These are phyloP conservation scores for Brachypterus glaber DNA, from an alignment of 2,888 invertebrate genomes.

Conservation along the genomic window DNA sequence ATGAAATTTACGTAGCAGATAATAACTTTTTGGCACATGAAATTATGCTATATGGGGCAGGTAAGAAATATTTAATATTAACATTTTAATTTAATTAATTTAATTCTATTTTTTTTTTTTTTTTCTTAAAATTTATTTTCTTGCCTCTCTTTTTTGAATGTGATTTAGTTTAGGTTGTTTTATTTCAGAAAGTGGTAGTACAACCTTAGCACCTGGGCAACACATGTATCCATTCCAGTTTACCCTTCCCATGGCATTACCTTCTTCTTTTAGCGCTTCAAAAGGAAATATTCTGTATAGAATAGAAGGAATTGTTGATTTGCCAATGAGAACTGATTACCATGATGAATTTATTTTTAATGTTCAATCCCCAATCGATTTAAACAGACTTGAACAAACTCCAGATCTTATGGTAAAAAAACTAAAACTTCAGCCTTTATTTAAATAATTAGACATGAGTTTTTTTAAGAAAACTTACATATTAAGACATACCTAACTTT, in stretches of 20 bases:
- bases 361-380: conserved; percentile 28
- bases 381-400: conserved; percentile 20
- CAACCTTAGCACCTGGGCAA: conserved; percentile 25
- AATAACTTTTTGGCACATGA: conserved; percentile 26
- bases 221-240: conserved; percentile 31
- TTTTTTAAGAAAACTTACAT: too few relatives aligned
- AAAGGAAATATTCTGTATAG: conserved; percentile 28
- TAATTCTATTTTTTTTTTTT: not conserved
- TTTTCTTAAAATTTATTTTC: too few relatives aligned
- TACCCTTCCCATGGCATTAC: conserved; percentile 27
- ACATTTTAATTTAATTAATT: not conserved
- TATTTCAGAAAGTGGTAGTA: conserved; percentile 26
- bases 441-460: too few relatives aligned
- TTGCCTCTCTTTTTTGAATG: too few relatives aligned
- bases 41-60: conserved; percentile 27
- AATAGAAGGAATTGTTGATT: conserved; percentile 27
- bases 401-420: conserved; percentile 21
- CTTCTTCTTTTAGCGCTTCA: conserved; percentile 27
- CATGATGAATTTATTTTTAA: conserved; percentile 26
- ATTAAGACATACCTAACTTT: too few relatives aligned
- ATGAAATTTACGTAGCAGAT: conserved; percentile 25
- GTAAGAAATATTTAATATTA: conserved; percentile 18
- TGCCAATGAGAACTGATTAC: conserved; percentile 32
- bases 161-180: not conserved
- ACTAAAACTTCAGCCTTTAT: too few relatives aligned